phyloP scores from a whole-genome alignment of 2,888 invertebrate genomes.

The Harpagoxenus sublaevis region DNA sequence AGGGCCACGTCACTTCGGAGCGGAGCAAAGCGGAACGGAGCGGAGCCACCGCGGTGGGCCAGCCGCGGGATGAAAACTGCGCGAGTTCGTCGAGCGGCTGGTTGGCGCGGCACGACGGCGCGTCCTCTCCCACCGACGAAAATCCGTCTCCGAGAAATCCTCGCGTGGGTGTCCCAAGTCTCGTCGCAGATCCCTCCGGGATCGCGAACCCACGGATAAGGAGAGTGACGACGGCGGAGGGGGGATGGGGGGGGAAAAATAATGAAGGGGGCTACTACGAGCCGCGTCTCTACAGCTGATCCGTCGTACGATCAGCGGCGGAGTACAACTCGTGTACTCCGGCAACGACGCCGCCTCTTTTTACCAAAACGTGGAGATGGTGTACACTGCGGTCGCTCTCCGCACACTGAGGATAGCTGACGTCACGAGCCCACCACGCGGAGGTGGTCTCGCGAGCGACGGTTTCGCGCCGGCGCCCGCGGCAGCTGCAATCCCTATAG shows the following conservation, averaged over 20 bases:
- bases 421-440: conserved; percentile 85
- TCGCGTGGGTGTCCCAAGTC: background rate
- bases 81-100: background rate
- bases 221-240: conserved; percentile 9
- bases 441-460: conserved; percentile 83
- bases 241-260: background rate
- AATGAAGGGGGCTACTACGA: conserved; percentile 28
- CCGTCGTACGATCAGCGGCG: conserved; percentile 47
- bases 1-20: conserved; percentile 51
- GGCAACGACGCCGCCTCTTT: conserved; percentile 73
- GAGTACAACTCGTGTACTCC: conserved; percentile 66
- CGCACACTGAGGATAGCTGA: conserved; percentile 85
- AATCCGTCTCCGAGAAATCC: conserved; percentile 17
- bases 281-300: conserved; percentile 60
- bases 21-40: conserved; percentile 15
- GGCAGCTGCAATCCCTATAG: conserved; percentile 78
- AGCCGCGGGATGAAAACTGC: conserved; percentile 22
- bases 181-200: background rate
- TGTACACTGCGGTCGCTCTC: conserved; percentile 85
- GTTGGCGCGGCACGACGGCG: conserved; percentile 31
- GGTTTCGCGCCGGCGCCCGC: conserved; percentile 83
- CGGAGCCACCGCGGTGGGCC: background rate
- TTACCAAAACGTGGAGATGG: conserved; percentile 81
- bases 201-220: conserved; percentile 9
- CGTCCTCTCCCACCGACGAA: conserved; percentile 34